phyloP scores from a whole-genome alignment of 2,113 vertebrate species.

The Caranx ignobilis region DNA sequence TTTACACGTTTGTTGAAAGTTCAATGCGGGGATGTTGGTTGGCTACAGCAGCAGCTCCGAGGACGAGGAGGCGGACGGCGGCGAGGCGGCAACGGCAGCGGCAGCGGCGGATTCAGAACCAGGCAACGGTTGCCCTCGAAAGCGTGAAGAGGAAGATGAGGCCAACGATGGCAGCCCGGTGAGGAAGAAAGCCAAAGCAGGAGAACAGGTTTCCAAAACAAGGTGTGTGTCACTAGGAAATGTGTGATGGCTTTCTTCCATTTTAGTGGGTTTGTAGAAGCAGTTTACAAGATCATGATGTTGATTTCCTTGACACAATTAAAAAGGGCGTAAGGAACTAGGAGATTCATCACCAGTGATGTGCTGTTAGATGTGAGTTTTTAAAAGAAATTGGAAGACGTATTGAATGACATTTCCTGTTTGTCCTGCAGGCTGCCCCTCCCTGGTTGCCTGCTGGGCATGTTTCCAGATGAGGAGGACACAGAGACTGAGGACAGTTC shows the following conservation, averaged over 20 bases:
- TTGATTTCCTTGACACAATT: no score
- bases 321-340: no score
- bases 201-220: constrained; percentile 37
- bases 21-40: constrained; percentile 75
- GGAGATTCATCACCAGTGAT: no score
- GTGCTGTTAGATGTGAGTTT: neutral
- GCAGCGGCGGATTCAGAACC: neutral
- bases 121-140: neutral
- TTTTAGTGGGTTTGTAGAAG: neutral
- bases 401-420: neutral
- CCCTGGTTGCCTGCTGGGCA: constrained; percentile 85
- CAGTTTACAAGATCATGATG: neutral
- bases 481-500: constrained; percentile 79
- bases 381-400: neutral
- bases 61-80: constrained; percentile 82
- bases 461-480: constrained; percentile 86
- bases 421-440: constrained; percentile 80
- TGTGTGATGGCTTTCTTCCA: neutral
- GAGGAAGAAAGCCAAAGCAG: constrained; percentile 67
- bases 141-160: constrained; percentile 21
- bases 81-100: constrained; percentile 33
- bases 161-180: neutral
- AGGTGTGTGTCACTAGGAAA: constrained; percentile 49
- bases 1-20: accelerated
- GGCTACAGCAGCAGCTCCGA: constrained; percentile 86